Base-by-base conservation (phyloP, 2,113 vertebrate species). In the Petrocephalus microphthalmus region DNA sequence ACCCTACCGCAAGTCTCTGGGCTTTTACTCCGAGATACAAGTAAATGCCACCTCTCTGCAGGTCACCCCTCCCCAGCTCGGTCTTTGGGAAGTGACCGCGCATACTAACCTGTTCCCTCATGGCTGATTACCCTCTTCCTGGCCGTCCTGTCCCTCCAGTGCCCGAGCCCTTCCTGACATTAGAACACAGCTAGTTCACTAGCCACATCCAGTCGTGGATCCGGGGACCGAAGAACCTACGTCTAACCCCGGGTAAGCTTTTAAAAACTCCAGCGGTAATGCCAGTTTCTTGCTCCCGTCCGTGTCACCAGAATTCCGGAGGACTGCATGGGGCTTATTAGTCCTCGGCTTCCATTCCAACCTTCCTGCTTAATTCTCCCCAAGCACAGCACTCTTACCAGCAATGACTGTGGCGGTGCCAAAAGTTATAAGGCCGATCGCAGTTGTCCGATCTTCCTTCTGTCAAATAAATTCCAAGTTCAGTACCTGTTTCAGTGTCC, bases 321-420 rank as follows among this genome's bases (percentile, higher is more conserved):
- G 85, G 78, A 87, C 86, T 88, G 88, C 85, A 87, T 78, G 67
- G 56, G 53, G 86, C 87, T 93, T 89, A 90, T 91, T 90, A 87
- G n/a, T 60, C 51, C 57, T 5, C 83, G 29, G 11, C n/a, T 60
- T 82, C 86, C 42, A 47, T 84, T 81, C 37, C 67, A 47, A 37
- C 45, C 22, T 25, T 85, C 33, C 74, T 88, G 71, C 64, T 86
- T 87, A 33, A 19, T 78, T 88, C 25, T 33, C 88, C 64, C 64
- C 71, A 51, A 49, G 19, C 49, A 22, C 52, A 2, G 5, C 42
- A 57, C 52, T 88, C 22, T 83, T 53, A 57, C 17, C 81, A 49
- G 37, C 87, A 49, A 83, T 22, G 64, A 3, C 10, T 45, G 45
- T 51, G n/a, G 47, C 56, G 74, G 45, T 13, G 83, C 47, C 88